Conservation (phyloP, 1,140 invertebrate species). For the Gerris buenoi region DNA sequence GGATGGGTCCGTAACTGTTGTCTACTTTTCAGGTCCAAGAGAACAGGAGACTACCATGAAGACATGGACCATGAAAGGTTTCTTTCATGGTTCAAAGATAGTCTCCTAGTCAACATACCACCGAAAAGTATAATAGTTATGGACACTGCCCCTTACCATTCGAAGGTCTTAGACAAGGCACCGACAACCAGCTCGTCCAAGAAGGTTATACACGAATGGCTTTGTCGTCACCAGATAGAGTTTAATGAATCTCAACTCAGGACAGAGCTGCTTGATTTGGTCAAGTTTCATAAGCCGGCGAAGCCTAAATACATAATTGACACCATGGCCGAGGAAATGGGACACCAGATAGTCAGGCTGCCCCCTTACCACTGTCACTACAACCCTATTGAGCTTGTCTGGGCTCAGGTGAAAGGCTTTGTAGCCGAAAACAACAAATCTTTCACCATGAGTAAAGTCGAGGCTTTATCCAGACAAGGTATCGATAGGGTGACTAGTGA, state of each 20-base stretch:
- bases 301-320: not conserved
- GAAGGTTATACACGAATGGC: too few relatives aligned
- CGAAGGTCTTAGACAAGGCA: too few relatives aligned
- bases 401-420: constrained; percentile 26
- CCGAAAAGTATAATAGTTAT: not conserved
- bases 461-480: not conserved
- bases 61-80: not conserved
- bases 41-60: not conserved
- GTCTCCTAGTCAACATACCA: not conserved
- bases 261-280: not conserved
- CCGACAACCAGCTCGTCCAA: too few relatives aligned
- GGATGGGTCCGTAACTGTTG: not conserved
- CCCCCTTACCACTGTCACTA: constrained; percentile 29
- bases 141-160: too few relatives aligned
- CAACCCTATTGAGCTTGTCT: constrained; percentile 29
- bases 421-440: constrained; percentile 15
- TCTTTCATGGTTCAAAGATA: not conserved
- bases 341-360: constrained; percentile 22
- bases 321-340: constrained; percentile 6
- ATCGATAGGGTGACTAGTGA: not conserved
- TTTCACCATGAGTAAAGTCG: not conserved
- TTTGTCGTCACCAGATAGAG: not conserved
- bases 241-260: not conserved
- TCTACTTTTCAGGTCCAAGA: not conserved
- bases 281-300: not conserved